A percentile compares a stretch with the other conserved stretches of the same genome.
These are phyloP conservation scores for Actenoides lindsayi DNA, from an alignment of 2,113 vertebrate genomes.

Conservation along the genomic window DNA sequence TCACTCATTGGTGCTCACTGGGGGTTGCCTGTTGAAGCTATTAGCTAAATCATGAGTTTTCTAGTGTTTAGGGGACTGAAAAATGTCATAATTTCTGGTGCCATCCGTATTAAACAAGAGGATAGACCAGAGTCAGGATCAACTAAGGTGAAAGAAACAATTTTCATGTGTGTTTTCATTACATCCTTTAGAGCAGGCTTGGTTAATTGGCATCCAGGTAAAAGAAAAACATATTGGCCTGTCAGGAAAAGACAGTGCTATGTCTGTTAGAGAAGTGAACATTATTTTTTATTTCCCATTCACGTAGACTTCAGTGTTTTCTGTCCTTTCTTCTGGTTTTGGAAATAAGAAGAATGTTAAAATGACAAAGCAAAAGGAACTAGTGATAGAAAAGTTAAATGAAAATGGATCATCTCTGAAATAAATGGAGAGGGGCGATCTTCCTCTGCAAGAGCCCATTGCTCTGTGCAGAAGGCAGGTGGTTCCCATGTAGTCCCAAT, in stretches of 20 bases:
- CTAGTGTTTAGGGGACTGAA: not conserved
- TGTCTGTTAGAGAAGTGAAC: not conserved
- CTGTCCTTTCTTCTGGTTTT: not conserved
- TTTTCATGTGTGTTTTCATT: not conserved
- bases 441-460: not conserved
- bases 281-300: not conserved
- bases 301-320: not conserved
- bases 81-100: not conserved
- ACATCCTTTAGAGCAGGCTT: not conserved
- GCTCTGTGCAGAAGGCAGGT: not conserved
- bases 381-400: not conserved
- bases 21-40: not conserved
- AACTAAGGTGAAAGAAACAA: not conserved
- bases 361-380: not conserved
- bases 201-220: not conserved
- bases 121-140: not conserved
- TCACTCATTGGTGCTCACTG: not conserved
- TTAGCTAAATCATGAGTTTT: not conserved
- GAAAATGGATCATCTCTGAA: not conserved
- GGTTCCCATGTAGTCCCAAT: rapidly evolving
- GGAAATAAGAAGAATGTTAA: not conserved
- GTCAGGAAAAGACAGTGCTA: not conserved
- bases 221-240: not conserved
- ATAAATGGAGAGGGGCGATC: not conserved
- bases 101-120: not conserved